These are phyloP conservation scores for Episyrphus balteatus DNA, from an alignment of 1,140 invertebrate species.

Conservation along the genomic window DNA sequence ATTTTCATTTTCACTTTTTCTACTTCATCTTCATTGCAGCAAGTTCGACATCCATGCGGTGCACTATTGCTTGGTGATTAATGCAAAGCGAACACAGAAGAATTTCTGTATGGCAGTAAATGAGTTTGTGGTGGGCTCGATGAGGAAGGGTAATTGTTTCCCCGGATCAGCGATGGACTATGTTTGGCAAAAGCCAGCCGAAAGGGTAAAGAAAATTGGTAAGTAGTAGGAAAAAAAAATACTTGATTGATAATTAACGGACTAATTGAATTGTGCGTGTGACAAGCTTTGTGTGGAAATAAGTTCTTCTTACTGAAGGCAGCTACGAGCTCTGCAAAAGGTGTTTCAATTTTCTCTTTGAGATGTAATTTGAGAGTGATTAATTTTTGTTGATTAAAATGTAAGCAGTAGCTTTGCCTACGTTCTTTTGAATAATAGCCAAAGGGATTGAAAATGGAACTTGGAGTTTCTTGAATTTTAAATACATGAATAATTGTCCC, in stretches of 20 bases:
- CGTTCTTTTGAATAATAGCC: no score
- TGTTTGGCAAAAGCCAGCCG: slow-evolving; percentile 20
- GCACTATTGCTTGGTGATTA: slow-evolving; percentile 32
- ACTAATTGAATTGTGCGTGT: no score
- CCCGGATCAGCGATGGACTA: slow-evolving; percentile 15
- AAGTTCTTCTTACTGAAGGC: no score
- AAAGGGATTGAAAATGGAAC: no score
- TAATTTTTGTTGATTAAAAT: not conserved
- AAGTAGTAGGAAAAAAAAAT: not conserved
- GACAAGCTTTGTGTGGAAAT: no score
- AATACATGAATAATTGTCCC: no score
- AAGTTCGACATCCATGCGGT: slow-evolving; percentile 33
- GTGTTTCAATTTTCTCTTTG: no score
- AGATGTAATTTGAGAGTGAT: no score
- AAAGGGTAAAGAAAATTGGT: slow-evolving; percentile 21
- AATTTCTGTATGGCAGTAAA: slow-evolving; percentile 28
- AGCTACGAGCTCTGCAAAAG: no score
- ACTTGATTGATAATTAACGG: no score
- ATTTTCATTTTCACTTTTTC: not conserved
- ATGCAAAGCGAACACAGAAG: slow-evolving; percentile 8
- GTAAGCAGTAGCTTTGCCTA: no score
- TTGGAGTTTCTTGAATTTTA: no score
- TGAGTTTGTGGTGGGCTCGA: slow-evolving; percentile 3
- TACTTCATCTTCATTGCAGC: not conserved
- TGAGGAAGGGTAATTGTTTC: slow-evolving; percentile 5